Conservation (phyloP, 1,140 invertebrate genomes). For the Psix sp. region DNA sequence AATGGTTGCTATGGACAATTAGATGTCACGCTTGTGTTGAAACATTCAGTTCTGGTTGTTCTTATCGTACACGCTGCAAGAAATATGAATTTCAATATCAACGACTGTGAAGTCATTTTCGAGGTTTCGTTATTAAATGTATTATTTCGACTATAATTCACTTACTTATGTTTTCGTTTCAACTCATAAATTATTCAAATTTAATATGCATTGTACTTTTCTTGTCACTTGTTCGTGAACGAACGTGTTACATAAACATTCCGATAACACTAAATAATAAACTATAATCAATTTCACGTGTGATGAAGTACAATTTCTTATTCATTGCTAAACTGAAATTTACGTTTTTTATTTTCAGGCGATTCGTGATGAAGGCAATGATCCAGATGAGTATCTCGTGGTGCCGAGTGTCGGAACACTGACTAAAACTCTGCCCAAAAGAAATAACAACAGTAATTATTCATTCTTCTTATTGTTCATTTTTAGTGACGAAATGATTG, state of each 20-base stretch:
- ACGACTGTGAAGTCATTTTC: too few relatives aligned
- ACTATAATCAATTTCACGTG: too few relatives aligned
- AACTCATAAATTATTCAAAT: too few relatives aligned
- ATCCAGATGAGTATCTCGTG: slow-evolving; percentile 87
- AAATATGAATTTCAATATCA: not conserved
- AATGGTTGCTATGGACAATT: slow-evolving; percentile 44
- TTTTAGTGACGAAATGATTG: not conserved
- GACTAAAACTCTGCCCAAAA: slow-evolving; percentile 46
- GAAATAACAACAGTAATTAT: slow-evolving; percentile 69
- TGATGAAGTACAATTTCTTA: not conserved
- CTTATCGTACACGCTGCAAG: slow-evolving; percentile 7
- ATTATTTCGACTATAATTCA: too few relatives aligned
- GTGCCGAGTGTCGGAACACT: slow-evolving; percentile 73
- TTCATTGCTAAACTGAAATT: not conserved
- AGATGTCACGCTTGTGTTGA: slow-evolving; percentile 6
- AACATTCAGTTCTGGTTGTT: slow-evolving; percentile 14
- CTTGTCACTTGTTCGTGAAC: too few relatives aligned
- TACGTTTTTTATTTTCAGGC: slow-evolving; percentile 77
- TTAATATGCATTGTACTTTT: too few relatives aligned
- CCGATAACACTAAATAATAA: too few relatives aligned
- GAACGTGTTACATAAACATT: too few relatives aligned
- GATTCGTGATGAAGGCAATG: slow-evolving; percentile 86
- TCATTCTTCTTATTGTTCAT: slow-evolving; percentile 19
- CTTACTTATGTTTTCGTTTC: too few relatives aligned
- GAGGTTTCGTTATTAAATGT: too few relatives aligned